These are phyloP conservation scores for Drosophila pseudotakahashii DNA, from an alignment of 2,888 invertebrate species.

Conservation along the genomic window DNA sequence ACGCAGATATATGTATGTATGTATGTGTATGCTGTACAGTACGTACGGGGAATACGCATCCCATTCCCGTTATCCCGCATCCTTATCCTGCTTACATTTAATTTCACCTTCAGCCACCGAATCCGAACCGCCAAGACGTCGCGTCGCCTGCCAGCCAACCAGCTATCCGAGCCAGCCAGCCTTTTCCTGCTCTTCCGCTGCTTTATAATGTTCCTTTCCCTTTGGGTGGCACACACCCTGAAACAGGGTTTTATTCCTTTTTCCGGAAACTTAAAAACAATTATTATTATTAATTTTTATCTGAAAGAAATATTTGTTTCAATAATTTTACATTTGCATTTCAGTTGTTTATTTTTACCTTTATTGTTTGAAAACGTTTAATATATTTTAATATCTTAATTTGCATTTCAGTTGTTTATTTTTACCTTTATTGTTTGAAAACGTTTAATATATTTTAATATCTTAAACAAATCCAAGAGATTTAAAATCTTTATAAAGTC, in stretches of 20 bases:
- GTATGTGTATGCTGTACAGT: slow-evolving; percentile 2
- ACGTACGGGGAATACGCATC: slow-evolving; percentile 1
- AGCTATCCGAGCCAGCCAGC: slow-evolving; percentile 4
- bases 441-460: too few species aligned
- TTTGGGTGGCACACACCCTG: slow-evolving; percentile 6
- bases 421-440: too few species aligned
- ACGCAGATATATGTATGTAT: slow-evolving; percentile 46
- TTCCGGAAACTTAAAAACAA: neutral
- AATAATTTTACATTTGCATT: neutral
- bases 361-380: too few species aligned
- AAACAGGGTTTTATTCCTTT: neutral
- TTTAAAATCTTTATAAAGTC: too few species aligned
- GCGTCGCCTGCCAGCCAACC: slow-evolving; percentile 39
- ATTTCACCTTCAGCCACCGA: slow-evolving; percentile 69
- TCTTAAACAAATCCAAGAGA: too few species aligned
- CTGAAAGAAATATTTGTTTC: neutral
- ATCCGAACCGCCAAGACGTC: slow-evolving; percentile 46
- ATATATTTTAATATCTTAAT: too few species aligned
- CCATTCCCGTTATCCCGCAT: neutral
- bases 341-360: too few species aligned
- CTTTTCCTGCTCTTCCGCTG: slow-evolving; percentile 22
- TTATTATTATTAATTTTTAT: neutral
- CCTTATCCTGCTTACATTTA: slow-evolving; percentile 72
- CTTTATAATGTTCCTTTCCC: slow-evolving; percentile 30
- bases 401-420: too few species aligned